Evolutionary conservation across 2,797 vertebrate species (phyloP), one percentile per base, ranked within the genome.

Genomic region (Pseudocheirus occidentalis): DNA sequence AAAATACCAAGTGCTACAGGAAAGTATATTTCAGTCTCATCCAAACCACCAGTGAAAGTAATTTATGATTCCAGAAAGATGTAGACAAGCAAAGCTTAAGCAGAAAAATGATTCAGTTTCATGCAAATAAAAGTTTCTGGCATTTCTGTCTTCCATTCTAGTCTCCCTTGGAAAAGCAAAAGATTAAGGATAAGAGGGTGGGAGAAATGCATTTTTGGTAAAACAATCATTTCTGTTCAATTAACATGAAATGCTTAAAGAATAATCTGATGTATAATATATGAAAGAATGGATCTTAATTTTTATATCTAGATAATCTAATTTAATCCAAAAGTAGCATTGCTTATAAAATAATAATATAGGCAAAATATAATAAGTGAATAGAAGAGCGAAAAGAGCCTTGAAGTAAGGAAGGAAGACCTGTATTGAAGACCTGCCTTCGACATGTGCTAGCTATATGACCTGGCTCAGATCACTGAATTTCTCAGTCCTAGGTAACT

Each of bases 11-110:
- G 94, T 55, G 24, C 50, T 96, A 92, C 53, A 95, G 52, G 55
- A 95, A 98, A 95, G 92, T 56, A 46, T 50, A 95, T 93, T 95
- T 95, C 66, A 55, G 13, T 96, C 94, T 97, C 92, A 97, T 95
- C 27, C 94, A 94, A 97, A 97, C 59, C 94, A 97, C 58, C 91
- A 93, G 62, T 95, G 54, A 95, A 55, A 96, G 92, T 94, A 96
- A 92, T 90, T 94, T 95, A 95, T 57, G n/a, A 92, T 95, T 95
- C 91, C 58, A 96, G 95, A 96, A 94, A 93, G 34, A 91, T 66
- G 92, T 4, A 93, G 46, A 95, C 54, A 95, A 94, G 54, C 21
- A 93, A 90, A 93, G 14, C 94, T 91, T 93, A 50, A 96, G 97
- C 94, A 93, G 29, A 90, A 93, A 98, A 97, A 66, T 94, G 93